Percentiles rank a stretch among this genome's conserved stretches.
phyloP scores from a whole-genome alignment of 2,888 invertebrate genomes.

The Lochmaea capreae region DNA sequence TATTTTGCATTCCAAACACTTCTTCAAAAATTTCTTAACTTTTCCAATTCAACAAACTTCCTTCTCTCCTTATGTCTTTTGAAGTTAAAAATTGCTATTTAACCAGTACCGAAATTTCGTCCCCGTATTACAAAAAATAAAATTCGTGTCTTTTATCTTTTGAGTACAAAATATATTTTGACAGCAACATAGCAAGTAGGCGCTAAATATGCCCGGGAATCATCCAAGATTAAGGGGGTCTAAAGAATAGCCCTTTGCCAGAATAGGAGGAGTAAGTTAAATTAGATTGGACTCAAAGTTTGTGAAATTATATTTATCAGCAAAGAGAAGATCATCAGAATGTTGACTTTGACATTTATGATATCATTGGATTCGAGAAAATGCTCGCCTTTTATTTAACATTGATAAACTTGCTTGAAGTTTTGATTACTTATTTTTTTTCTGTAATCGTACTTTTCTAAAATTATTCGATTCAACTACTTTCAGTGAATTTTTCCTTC shows the following conservation, averaged over 20 bases:
- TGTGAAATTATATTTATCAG: not conserved
- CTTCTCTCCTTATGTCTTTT: constrained; percentile 20
- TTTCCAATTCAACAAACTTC: constrained; percentile 41
- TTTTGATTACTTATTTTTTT: too few relatives aligned
- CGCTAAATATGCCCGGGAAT: not conserved
- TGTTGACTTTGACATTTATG: too few relatives aligned
- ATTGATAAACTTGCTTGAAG: too few relatives aligned
- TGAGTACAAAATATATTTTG: not conserved
- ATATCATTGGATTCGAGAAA: too few relatives aligned
- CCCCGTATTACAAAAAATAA: not conserved
- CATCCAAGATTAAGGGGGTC: not conserved
- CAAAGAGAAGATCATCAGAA: not conserved
- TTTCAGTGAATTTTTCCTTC: too few relatives aligned
- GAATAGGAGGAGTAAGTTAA: not conserved
- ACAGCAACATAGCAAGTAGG: not conserved
- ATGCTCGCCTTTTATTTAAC: too few relatives aligned
- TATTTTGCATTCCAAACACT: constrained; percentile 37
- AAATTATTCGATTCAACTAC: too few relatives aligned
- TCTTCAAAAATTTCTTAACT: constrained; percentile 34
- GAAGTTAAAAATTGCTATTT: constrained; percentile 31
- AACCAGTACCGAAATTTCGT: constrained; percentile 25
- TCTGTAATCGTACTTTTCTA: too few relatives aligned
- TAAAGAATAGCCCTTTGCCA: not conserved
- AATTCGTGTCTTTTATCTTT: not conserved
- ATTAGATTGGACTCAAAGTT: not conserved